Evolutionary conservation across 1,140 invertebrate species (phyloP).

Genomic region (Drosophila ogumai): DNA sequence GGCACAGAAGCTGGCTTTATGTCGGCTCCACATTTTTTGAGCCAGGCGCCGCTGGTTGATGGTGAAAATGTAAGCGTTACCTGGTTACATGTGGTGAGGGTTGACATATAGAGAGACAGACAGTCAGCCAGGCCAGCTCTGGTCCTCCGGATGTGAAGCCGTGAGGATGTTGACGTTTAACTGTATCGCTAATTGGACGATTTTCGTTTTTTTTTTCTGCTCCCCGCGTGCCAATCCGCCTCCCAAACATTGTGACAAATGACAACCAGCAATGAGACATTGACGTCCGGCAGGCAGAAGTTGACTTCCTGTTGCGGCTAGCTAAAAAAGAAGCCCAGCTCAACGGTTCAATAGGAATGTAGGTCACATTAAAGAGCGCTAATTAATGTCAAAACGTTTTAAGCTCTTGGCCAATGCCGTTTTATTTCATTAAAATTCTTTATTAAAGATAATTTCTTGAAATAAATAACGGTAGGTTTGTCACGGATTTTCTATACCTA

Average conservation of each 20-base stretch:
- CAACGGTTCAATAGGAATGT: conserved; percentile 51
- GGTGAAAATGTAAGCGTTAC: conserved; percentile 80
- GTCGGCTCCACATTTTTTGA: conserved; percentile 66
- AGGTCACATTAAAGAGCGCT: conserved; percentile 51
- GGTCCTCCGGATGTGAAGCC: conserved; percentile 73
- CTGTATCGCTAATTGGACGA: conserved; percentile 79
- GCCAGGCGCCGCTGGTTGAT: conserved; percentile 67
- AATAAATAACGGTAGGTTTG: conserved; percentile 1
- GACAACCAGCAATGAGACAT: conserved; percentile 59
- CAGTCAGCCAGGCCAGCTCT: conserved; percentile 6
- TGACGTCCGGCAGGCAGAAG: conserved; percentile 46
- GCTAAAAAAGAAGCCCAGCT: conserved; percentile 12
- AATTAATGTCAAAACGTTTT: conserved; percentile 41
- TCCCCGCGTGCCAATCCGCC: conserved; percentile 14
- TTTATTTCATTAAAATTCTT: conserved; percentile 39
- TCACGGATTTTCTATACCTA: not conserved
- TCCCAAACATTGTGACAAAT: conserved; percentile 66
- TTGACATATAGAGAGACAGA: conserved; percentile 6
- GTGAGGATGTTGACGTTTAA: conserved; percentile 83
- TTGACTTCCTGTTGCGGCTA: conserved; percentile 45
- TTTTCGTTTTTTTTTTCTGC: conserved; percentile 50
- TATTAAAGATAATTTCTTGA: conserved; percentile 12
- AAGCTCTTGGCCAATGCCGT: conserved; percentile 11
- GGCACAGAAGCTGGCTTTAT: conserved; percentile 52
- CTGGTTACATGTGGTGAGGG: conserved; percentile 56